Evolutionary conservation across 2,888 invertebrate genomes (phyloP).

Genomic region (Drosophila kanekoi): DNA sequence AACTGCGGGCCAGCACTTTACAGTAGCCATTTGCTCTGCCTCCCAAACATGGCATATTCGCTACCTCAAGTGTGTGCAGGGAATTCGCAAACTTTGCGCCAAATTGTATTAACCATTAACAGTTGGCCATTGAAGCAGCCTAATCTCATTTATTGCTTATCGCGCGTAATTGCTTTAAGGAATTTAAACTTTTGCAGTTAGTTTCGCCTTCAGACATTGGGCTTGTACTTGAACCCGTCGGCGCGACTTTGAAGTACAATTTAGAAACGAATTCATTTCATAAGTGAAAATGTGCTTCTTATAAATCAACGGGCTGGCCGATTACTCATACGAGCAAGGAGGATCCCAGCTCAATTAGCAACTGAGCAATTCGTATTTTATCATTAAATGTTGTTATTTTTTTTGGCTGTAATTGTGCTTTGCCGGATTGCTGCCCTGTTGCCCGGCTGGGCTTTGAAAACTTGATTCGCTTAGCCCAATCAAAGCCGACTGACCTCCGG

Average conservation of each 20-base stretch:
- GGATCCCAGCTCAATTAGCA: constrained; percentile 51
- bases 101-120: constrained; percentile 9
- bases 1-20: constrained; percentile 46
- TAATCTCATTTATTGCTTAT: constrained; percentile 19
- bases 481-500: constrained; percentile 66
- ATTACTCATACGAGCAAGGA: constrained; percentile 28
- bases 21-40: constrained; percentile 66
- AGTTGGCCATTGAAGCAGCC: constrained; percentile 39
- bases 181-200: constrained; percentile 44
- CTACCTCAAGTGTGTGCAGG: constrained; percentile 10
- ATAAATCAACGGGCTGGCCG: constrained; percentile 45
- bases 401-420: constrained; percentile 29
- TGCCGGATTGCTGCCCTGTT: constrained; percentile 27
- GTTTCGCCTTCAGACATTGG: constrained; percentile 56
- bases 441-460: constrained; percentile 53
- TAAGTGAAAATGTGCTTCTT: background rate
- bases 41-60: constrained; percentile 23
- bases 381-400: constrained; percentile 7
- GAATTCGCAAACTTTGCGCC: constrained; percentile 9
- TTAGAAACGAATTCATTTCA: constrained; percentile 40
- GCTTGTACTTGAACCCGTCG: constrained; percentile 69
- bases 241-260: constrained; percentile 56
- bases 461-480: constrained; percentile 71
- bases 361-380: constrained; percentile 52
- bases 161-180: constrained; percentile 40